phyloP scores from a whole-genome alignment of 1,140 invertebrate species.

The Cheumatopsyche charites region DNA sequence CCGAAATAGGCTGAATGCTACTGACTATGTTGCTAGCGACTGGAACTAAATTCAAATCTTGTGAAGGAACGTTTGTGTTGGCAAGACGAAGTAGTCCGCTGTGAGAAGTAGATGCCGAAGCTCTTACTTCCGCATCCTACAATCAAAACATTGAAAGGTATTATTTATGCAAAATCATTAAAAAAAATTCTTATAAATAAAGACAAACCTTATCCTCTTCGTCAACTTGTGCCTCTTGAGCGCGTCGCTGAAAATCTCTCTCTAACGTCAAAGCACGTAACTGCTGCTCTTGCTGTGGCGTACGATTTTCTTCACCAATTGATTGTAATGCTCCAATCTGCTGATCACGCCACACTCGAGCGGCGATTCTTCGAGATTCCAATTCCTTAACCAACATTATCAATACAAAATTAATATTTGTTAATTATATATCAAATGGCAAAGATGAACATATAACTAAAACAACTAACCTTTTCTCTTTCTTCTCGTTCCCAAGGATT shows the following conservation, averaged over 20 bases:
- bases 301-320: conserved; percentile 66
- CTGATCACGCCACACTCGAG: conserved; percentile 76
- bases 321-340: conserved; percentile 79
- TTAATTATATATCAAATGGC: too few species aligned
- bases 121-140: too few species aligned
- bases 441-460: too few species aligned
- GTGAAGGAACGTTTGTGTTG: conserved; percentile 16
- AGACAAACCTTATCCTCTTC: conserved; percentile 74
- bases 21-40: conserved; percentile 43
- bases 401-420: not conserved
- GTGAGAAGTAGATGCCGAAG: not conserved
- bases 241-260: conserved; percentile 85
- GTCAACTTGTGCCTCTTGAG: conserved; percentile 75
- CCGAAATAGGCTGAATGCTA: conserved; percentile 42
- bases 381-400: conserved; percentile 62
- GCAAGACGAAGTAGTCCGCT: conserved; percentile 33
- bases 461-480: conserved; percentile 69
- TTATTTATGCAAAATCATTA: too few species aligned
- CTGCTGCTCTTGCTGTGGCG: conserved; percentile 84
- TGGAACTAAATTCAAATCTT: conserved; percentile 40
- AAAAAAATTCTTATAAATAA: too few species aligned
- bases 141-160: not conserved
- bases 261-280: conserved; percentile 82
- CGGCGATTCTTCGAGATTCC: conserved; percentile 72
- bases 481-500: conserved; percentile 92